These are phyloP conservation scores for Spodoptera picta DNA, from an alignment of 2,888 invertebrate genomes.

Conservation along the genomic window DNA sequence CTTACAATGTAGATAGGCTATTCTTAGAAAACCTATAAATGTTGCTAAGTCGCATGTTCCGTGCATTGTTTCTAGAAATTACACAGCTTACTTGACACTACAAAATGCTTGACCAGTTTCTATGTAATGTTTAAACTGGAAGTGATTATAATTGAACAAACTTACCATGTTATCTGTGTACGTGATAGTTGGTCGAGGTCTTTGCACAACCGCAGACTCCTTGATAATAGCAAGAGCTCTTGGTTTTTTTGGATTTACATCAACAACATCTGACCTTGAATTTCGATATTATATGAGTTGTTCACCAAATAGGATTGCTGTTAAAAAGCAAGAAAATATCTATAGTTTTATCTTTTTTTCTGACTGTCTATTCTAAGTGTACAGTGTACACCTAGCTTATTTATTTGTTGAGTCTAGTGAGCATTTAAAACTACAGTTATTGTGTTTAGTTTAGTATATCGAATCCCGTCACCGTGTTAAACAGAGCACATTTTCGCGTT, in stretches of 20 bases:
- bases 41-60: background rate
- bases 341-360: background rate
- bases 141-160: background rate
- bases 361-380: background rate
- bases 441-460: constrained; percentile 30
- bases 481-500: constrained; percentile 34
- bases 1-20: constrained; percentile 3
- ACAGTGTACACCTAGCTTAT: constrained; percentile 10
- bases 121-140: constrained; percentile 1
- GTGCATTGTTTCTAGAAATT: constrained; percentile 24
- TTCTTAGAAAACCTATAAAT: constrained; percentile 10
- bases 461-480: constrained; percentile 25
- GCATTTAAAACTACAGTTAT: constrained; percentile 42
- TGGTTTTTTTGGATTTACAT: too few species aligned
- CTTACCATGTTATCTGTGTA: too few species aligned
- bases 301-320: too few species aligned
- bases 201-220: too few species aligned
- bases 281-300: too few species aligned
- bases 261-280: too few species aligned
- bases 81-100: background rate
- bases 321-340: background rate
- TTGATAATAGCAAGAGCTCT: too few species aligned
- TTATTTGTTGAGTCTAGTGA: constrained; percentile 8
- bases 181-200: too few species aligned
- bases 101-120: background rate